Evolutionary conservation across 2,888 invertebrate genomes (phyloP), one percentile per base, ranked within the genome.

Genomic region (Acleris emargana): DNA sequence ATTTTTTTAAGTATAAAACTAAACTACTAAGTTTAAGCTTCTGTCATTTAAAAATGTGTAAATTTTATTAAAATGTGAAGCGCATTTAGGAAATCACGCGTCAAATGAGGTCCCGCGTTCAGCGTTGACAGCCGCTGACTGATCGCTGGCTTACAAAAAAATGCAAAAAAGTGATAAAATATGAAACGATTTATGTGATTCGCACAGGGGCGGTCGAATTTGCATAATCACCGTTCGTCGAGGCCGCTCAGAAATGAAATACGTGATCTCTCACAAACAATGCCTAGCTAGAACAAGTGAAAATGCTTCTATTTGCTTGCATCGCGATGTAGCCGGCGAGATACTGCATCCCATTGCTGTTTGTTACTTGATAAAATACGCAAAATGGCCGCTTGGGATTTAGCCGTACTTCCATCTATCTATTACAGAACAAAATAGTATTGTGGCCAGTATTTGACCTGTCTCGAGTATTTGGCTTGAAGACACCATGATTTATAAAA

Each of bases 151-250:
- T 83, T 82, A 86, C 79, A 68, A 80, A 76, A 81, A 85, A 86
- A 86, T 84, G 80, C 82, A 83, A 83, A 85, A 86, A 83, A 82
- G 80, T 86, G 83, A 85, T 86, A 87, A 88, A 88, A 89, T 86
- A 84, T 86, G 81, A 87, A 86, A 87, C 83, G 87, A 86, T 89
- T 89, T 88, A 87, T 87, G 83, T 83, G 84, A 86, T 84, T 87
- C 82, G 80, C 76, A 75, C 77, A 78, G 72, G 79, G 81, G 79
- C 77, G 81, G 76, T 69, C 70, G 74, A 76, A 89, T 89, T 87
- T 88, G 76, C 88, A 89, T 89, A 89, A 89, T 89, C 87, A 88
- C 84, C 81, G 78, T 72, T 78, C 77, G 74, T 74, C 74, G 78
- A 72, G 77, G 76, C 74, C 76, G 75, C 79, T 75, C 78, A 67